Conservation (phyloP, 2,113 vertebrate species). For the Varanus komodoensis region DNA sequence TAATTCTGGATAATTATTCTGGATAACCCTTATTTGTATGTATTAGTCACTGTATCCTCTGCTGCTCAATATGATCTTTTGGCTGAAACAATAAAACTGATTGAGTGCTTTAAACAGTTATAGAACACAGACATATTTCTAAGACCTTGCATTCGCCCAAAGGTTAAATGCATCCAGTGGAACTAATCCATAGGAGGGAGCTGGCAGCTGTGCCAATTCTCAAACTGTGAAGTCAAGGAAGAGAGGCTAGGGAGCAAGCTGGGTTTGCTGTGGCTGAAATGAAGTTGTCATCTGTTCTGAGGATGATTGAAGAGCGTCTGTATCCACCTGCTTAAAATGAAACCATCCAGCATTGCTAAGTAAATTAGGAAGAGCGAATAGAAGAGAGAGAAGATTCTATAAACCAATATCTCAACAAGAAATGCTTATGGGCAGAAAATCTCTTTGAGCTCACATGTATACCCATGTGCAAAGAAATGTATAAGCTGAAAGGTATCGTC, state of each 20-base stretch:
- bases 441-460: background rate
- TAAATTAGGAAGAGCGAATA: slow-evolving; percentile 36
- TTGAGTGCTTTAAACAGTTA: background rate
- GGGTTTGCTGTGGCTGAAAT: slow-evolving; percentile 32
- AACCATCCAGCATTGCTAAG: slow-evolving; percentile 19
- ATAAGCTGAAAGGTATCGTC: background rate
- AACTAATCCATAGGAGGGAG: slow-evolving; percentile 16
- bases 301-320: slow-evolving; percentile 38
- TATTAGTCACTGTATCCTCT: background rate
- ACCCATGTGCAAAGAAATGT: background rate
- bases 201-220: slow-evolving; percentile 14
- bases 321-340: slow-evolving; percentile 13
- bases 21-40: background rate
- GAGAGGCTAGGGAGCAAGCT: background rate
- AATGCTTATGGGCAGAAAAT: background rate
- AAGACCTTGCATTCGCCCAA: slow-evolving; percentile 5
- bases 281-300: background rate
- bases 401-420: slow-evolving; percentile 30
- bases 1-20: background rate
- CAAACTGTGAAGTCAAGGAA: slow-evolving; percentile 23
- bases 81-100: background rate
- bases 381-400: slow-evolving; percentile 31
- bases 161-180: background rate
- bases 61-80: slow-evolving; percentile 2
- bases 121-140: slow-evolving; percentile 3